Percentiles rank a stretch among this genome's conserved stretches.
Conservation (phyloP, 2,113 vertebrate genomes). For the Chascanopsetta lugubris region DNA sequence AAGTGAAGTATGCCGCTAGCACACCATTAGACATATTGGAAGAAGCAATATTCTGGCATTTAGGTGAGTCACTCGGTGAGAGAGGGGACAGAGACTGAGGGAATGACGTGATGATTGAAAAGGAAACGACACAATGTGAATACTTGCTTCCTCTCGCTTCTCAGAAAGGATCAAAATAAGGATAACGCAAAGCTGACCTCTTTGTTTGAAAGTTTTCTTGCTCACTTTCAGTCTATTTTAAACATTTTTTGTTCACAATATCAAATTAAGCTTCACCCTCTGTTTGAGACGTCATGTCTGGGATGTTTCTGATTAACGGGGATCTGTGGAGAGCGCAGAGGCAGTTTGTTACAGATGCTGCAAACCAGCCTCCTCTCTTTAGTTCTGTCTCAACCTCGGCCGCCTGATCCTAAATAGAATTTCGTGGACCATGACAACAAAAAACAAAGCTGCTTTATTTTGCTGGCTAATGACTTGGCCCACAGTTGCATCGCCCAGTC, state of each 20-base stretch:
- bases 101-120: slow-evolving; percentile 7
- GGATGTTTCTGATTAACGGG: slow-evolving; percentile 43
- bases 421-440: slow-evolving; percentile 69
- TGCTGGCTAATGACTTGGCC: slow-evolving; percentile 70
- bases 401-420: slow-evolving; percentile 66
- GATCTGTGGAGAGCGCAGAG: slow-evolving; percentile 21
- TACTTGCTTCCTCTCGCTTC: neutral
- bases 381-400: slow-evolving; percentile 38
- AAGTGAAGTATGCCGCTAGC: slow-evolving; percentile 29
- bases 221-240: neutral
- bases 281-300: slow-evolving; percentile 27
- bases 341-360: slow-evolving; percentile 34
- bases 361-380: slow-evolving; percentile 20
- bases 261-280: too few relatives aligned
- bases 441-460: slow-evolving; percentile 76
- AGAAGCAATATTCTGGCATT: slow-evolving; percentile 34
- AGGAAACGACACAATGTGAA: slow-evolving; percentile 1
- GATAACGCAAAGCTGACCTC: neutral
- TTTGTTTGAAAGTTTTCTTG: neutral
- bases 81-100: slow-evolving; percentile 3
- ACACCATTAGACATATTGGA: slow-evolving; percentile 26
- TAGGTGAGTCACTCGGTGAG: slow-evolving; percentile 7
- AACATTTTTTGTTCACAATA: neutral
- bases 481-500: slow-evolving; percentile 31
- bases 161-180: neutral